Conservation (phyloP, 2,113 vertebrate genomes). For the Holacanthus passer region DNA sequence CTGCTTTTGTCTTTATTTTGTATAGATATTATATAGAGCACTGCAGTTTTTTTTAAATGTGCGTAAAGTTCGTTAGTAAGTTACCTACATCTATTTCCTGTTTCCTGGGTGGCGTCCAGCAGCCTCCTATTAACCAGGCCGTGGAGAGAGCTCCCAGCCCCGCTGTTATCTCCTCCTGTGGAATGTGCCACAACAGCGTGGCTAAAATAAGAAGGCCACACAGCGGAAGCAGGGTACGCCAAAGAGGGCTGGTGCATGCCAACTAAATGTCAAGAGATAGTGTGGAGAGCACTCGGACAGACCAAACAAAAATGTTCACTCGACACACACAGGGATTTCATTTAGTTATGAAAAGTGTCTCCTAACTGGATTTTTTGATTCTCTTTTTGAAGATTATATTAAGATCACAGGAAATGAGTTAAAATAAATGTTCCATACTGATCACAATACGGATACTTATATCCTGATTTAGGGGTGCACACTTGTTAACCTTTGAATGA, state of each 20-base stretch:
- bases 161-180: constrained; percentile 81
- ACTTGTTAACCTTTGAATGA: background rate
- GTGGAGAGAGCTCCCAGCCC: constrained; percentile 47
- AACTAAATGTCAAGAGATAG: constrained; percentile 85
- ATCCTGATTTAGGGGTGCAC: background rate
- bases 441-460: background rate
- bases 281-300: constrained; percentile 47
- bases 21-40: background rate
- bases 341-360: background rate
- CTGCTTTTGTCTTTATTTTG: background rate
- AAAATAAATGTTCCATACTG: background rate
- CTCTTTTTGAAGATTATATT: background rate
- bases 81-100: constrained; percentile 34
- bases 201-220: constrained; percentile 84
- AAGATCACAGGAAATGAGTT: background rate
- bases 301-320: constrained; percentile 10
- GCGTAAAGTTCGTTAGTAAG: no score
- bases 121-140: constrained; percentile 28
- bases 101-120: constrained; percentile 45
- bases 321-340: constrained; percentile 1
- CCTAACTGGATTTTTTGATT: background rate
- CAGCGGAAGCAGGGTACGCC: constrained; percentile 71
- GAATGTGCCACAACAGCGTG: constrained; percentile 83
- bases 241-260: constrained; percentile 70
- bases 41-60: background rate